Evolutionary conservation across 2,888 invertebrate species (phyloP), one percentile per base, ranked within the genome.

Genomic region (Scaptomyza caliginosa): DNA sequence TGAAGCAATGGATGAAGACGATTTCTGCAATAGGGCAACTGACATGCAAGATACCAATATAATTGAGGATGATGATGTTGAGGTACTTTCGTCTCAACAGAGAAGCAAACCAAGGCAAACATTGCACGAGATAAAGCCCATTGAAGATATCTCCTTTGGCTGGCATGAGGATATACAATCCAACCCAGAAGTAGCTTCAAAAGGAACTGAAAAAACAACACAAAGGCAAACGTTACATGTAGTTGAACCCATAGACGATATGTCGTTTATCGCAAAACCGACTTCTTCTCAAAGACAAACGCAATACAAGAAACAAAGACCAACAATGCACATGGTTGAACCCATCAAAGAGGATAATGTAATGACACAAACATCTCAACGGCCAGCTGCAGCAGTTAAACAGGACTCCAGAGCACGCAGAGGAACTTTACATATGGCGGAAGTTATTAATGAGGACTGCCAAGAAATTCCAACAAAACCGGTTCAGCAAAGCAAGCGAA

Each of bases 401-500:
- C 10, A 26, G 2, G 39, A 39, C 6, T 30, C 10, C 8, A 30
- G 19, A 1, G 50, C 24, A 1, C 45, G 32, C 2, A 39, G 65
- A 17, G 49, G 58, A 50, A 58, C 58, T 7, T 4, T 70, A 16
- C 45, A 52, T 10, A 23, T 58, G 17, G 7, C 34, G 5, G 73
- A 73, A 6, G 32, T 39, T 6, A 56, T 72, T 13, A 54, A 54
- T 4, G 36, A 66, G 24, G 39, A 55, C 7, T 5, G 16, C 4
- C 43, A 43, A 26, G 39, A 26, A 24, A 23, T 17, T 4, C 51
- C 23, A 38, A n/a, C 8, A 11, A 28, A 28, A 10, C 2, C 6
- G 0, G 24, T 21, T 1, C 32, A 32, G 17, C 4, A 13, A 6
- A 46, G 10, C 13, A 51, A 4, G 8, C 66, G 40, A 10, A 58